Percentiles rank a stretch among this genome's conserved stretches.
These are phyloP conservation scores for Probaryconus sp. DNA, from an alignment of 1,140 invertebrate species.

Conservation along the genomic window DNA sequence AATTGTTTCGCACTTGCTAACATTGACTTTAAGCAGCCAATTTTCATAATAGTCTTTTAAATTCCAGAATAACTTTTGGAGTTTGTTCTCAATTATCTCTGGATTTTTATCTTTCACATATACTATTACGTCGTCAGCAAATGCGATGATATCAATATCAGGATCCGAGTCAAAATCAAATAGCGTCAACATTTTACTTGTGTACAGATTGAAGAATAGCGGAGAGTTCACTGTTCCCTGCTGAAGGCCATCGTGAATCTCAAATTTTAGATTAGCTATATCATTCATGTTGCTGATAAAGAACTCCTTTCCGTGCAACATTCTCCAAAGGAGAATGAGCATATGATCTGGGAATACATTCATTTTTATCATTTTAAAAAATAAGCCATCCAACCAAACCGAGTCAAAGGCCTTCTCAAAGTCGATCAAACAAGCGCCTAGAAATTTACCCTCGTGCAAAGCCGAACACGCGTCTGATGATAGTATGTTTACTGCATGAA, in stretches of 20 bases:
- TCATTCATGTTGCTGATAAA: no score
- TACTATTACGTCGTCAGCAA: not conserved
- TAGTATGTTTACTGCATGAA: constrained; percentile 22
- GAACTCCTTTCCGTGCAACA: constrained; percentile 8
- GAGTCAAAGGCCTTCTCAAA: constrained; percentile 49
- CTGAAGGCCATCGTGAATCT: not conserved
- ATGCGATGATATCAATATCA: no score
- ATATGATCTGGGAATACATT: constrained; percentile 20
- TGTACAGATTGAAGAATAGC: not conserved
- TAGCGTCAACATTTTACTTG: not conserved
- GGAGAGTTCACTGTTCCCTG: not conserved
- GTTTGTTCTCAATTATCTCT: no score
- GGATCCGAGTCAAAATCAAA: not conserved
- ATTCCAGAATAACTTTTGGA: no score
- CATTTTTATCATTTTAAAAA: constrained; percentile 46
- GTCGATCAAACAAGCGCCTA: constrained; percentile 37
- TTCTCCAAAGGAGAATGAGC: constrained; percentile 2
- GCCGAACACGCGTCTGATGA: not conserved
- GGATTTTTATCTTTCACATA: no score
- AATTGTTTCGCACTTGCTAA: no score
- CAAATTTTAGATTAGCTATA: no score
- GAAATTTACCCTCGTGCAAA: not conserved
- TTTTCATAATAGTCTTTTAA: no score
- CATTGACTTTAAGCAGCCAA: no score
- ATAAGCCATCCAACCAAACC: constrained; percentile 31